Evolutionary conservation across 2,113 vertebrate genomes (phyloP).

Genomic region (Eptesicus fuscus): DNA sequence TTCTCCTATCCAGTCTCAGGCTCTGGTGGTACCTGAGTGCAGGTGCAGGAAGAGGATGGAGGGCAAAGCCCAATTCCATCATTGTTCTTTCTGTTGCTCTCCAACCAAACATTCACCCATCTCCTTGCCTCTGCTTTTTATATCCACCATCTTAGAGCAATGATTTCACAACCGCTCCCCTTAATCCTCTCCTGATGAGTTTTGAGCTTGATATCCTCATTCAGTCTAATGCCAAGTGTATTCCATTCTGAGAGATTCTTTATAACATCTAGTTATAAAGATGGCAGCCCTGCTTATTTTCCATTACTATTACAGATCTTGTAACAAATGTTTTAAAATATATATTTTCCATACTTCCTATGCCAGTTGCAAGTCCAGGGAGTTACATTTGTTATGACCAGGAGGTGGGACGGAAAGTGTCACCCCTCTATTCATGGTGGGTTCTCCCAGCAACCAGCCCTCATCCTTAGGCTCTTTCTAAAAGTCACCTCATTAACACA

Average conservation of each 20-base stretch:
- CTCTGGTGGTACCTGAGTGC: neutral
- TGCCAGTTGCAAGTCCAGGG: neutral
- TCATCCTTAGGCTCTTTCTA: neutral
- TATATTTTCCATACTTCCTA: neutral
- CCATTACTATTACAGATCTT: neutral
- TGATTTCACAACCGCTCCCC: neutral
- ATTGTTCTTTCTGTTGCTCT: neutral
- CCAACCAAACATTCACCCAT: neutral
- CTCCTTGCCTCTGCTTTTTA: neutral
- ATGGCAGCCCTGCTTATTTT: neutral
- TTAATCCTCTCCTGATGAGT: too few species aligned
- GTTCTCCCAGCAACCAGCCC: neutral
- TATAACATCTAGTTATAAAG: too few species aligned
- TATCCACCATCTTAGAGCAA: accelerated
- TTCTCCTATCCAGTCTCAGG: neutral
- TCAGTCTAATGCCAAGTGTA: neutral
- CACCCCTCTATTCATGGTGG: neutral
- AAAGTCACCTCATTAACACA: neutral
- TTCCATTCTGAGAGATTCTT: neutral
- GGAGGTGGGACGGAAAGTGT: neutral
- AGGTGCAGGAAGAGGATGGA: neutral
- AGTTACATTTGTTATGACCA: neutral
- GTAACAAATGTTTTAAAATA: neutral
- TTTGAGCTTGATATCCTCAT: neutral
- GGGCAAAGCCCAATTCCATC: too few species aligned